A percentile compares a stretch with the other conserved stretches of the same genome.
Conservation (phyloP, 2,113 vertebrate genomes). For the Prochilodus magdalenae region DNA sequence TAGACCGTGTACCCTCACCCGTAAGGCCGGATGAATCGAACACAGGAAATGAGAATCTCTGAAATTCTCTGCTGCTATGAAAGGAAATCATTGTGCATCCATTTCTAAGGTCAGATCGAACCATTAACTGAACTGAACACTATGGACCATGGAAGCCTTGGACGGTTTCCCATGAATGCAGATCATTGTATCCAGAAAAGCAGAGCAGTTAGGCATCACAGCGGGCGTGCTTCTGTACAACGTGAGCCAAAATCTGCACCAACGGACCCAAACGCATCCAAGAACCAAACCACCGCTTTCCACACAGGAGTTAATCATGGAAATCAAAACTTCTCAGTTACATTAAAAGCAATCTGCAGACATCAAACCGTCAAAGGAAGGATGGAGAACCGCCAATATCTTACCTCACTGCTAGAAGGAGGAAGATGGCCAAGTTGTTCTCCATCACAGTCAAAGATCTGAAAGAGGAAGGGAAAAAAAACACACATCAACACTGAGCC, state of each 20-base stretch:
- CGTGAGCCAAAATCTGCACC: neutral
- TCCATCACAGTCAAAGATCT: constrained; percentile 86
- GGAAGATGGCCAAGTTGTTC: constrained; percentile 72
- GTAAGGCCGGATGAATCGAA: neutral
- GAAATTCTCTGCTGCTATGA: neutral
- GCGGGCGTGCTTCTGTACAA: neutral
- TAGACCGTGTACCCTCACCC: neutral
- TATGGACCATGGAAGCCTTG: neutral
- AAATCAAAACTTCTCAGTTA: neutral
- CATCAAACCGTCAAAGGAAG: constrained; percentile 4
- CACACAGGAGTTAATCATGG: neutral
- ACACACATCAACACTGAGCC: constrained; percentile 41
- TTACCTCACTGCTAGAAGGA: constrained; percentile 76
- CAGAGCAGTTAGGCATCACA: neutral
- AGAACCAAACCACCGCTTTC: neutral
- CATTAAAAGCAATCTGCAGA: constrained; percentile 16
- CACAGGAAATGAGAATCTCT: constrained; percentile 6
- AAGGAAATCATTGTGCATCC: constrained; percentile 15
- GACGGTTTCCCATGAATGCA: neutral
- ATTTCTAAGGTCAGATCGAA: neutral
- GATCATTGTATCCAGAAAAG: constrained; percentile 20
- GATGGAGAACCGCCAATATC: constrained; percentile 19
- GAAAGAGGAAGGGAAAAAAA: constrained; percentile 58
- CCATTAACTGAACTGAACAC: neutral
- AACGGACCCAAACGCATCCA: neutral